phyloP scores from a whole-genome alignment of 2,113 vertebrate species.

The Heliornis fulica region DNA sequence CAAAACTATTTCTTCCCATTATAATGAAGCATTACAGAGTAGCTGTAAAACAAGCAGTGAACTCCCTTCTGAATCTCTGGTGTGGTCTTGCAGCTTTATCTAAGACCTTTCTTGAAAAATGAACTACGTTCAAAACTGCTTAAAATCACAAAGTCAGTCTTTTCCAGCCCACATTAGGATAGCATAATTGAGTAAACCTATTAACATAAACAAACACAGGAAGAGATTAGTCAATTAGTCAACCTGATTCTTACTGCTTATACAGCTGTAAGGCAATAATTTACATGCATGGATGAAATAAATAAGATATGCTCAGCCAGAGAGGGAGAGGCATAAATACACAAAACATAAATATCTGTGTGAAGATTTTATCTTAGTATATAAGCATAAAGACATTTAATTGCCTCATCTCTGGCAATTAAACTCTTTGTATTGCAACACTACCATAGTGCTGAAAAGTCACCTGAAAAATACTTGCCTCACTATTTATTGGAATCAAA shows the following conservation, averaged over 20 bases:
- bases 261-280: conserved; percentile 13
- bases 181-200: not conserved
- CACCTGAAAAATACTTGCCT: not conserved
- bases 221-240: conserved; percentile 5
- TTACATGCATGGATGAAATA: not conserved
- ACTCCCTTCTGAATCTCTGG: not conserved
- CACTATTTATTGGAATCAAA: not conserved
- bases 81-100: not conserved
- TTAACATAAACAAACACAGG: conserved; percentile 15
- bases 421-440: not conserved
- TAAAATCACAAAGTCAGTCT: not conserved
- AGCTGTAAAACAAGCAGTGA: not conserved
- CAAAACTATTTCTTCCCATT: not conserved
- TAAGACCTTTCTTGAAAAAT: not conserved
- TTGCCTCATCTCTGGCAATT: not conserved
- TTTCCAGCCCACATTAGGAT: not conserved
- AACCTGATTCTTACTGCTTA: conserved; percentile 17
- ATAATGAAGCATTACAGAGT: not conserved
- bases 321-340: not conserved
- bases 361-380: not conserved
- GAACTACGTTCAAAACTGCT: not conserved
- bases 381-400: not conserved
- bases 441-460: not conserved
- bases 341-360: not conserved
- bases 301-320: not conserved